Evolutionary conservation across 1,140 invertebrate species (phyloP).

Genomic region (Euwallacea similis): DNA sequence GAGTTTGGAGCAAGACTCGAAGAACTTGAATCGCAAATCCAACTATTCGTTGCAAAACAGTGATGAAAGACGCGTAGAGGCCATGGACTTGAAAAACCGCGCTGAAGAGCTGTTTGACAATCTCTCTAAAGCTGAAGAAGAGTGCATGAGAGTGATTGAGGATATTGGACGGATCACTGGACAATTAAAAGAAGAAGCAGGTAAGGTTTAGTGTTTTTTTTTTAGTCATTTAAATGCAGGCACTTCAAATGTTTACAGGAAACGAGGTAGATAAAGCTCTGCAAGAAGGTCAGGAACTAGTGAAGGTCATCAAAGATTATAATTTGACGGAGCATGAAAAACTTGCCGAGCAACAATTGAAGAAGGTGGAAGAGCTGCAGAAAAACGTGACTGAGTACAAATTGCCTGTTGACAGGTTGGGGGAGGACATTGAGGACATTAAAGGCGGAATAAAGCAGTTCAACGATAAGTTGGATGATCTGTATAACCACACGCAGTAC

Average conservation of each 20-base stretch:
- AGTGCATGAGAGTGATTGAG: constrained; percentile 62
- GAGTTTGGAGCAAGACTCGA: constrained; percentile 60
- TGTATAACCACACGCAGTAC: constrained; percentile 67
- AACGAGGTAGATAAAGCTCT: constrained; percentile 78
- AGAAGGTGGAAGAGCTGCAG: constrained; percentile 66
- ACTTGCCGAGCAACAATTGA: constrained; percentile 61
- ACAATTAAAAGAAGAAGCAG: constrained; percentile 66
- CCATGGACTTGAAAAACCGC: constrained; percentile 60
- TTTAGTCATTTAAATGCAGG: not conserved
- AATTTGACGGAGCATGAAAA: constrained; percentile 57
- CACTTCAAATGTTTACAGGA: constrained; percentile 47
- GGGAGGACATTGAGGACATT: constrained; percentile 56
- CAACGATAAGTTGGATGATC: constrained; percentile 70
- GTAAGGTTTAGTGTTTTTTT: constrained; percentile 42
- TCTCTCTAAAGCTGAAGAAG: constrained; percentile 57
- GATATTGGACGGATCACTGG: constrained; percentile 69
- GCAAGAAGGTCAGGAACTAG: constrained; percentile 69
- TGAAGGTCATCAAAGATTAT: constrained; percentile 66
- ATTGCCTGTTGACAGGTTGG: constrained; percentile 66
- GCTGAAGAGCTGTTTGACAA: constrained; percentile 59
- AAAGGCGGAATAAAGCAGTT: constrained; percentile 64
- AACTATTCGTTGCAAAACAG: constrained; percentile 55
- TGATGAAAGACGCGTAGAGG: constrained; percentile 57
- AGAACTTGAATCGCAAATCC: constrained; percentile 60
- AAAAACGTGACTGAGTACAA: constrained; percentile 68